These are phyloP conservation scores for Gadus chalcogrammus DNA, from an alignment of 2,113 vertebrate genomes.

Conservation along the genomic window DNA sequence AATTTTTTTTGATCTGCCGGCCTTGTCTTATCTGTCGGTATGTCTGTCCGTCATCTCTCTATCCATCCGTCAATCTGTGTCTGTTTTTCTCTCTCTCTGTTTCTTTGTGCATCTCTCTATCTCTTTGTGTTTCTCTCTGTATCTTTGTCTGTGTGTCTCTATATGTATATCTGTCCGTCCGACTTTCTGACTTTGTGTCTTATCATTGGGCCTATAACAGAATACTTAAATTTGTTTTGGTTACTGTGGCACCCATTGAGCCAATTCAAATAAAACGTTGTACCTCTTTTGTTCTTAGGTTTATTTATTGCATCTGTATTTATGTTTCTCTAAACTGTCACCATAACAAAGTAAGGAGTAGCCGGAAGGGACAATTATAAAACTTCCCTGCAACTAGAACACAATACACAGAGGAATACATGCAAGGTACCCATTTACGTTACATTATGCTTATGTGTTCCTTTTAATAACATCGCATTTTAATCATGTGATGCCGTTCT, in stretches of 20 bases:
- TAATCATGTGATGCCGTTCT: too few species aligned
- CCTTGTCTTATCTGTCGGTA: background rate
- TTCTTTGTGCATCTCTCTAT: background rate
- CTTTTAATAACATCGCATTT: constrained; percentile 8
- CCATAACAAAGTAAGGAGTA: background rate
- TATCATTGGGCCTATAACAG: too few species aligned
- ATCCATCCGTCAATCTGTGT: background rate
- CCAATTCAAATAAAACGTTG: too few species aligned
- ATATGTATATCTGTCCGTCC: too few species aligned
- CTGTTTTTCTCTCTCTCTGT: background rate
- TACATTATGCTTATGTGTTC: constrained; percentile 1
- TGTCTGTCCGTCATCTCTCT: background rate
- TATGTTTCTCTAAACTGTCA: background rate
- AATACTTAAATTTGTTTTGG: too few species aligned
- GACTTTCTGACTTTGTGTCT: too few species aligned
- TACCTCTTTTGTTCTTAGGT: too few species aligned
- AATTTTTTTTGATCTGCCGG: background rate
- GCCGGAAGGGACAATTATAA: background rate
- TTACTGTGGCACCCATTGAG: too few species aligned
- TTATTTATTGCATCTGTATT: too few species aligned
- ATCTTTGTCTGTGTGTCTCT: too few species aligned
- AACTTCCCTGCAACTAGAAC: background rate
- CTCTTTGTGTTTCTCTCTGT: background rate
- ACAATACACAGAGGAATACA: constrained; percentile 2
- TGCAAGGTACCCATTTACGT: background rate